A percentile compares a stretch with the other conserved stretches of the same genome.
Conservation (phyloP, 2,888 invertebrate genomes). For the Loripinus fragilis region DNA sequence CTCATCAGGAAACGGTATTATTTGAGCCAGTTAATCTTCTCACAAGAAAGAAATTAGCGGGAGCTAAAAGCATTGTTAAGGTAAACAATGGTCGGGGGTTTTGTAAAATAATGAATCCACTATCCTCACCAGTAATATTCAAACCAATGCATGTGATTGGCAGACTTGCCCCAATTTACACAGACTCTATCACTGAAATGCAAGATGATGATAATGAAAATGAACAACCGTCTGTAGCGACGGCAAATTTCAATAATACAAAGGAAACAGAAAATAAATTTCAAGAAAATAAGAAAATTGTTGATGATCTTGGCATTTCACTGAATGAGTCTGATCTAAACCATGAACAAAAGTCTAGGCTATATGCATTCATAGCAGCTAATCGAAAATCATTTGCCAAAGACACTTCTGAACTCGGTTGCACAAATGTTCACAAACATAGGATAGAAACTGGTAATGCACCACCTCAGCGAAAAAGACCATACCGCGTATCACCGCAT, state of each 20-base stretch:
- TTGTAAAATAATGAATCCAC: slow-evolving; percentile 38
- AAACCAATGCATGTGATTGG: slow-evolving; percentile 24
- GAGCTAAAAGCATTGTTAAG: slow-evolving; percentile 25
- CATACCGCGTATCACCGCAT: slow-evolving; percentile 18
- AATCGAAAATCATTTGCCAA: slow-evolving; percentile 44
- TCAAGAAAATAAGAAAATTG: not conserved
- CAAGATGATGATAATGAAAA: slow-evolving; percentile 1
- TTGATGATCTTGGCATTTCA: slow-evolving; percentile 26
- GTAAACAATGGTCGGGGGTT: slow-evolving; percentile 15
- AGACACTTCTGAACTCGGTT: slow-evolving; percentile 47
- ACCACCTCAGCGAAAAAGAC: slow-evolving; percentile 13
- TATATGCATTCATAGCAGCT: slow-evolving; percentile 30
- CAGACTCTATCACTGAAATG: slow-evolving; percentile 21
- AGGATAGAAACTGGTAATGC: slow-evolving; percentile 27
- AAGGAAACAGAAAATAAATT: not conserved
- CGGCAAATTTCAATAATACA: not conserved
- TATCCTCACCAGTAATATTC: slow-evolving; percentile 1
- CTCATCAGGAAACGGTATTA: not conserved
- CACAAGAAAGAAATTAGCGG: slow-evolving; percentile 19
- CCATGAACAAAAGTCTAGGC: slow-evolving; percentile 4
- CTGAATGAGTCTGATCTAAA: slow-evolving; percentile 26
- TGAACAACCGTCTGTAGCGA: not conserved
- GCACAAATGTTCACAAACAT: slow-evolving; percentile 32
- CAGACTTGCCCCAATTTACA: slow-evolving; percentile 26
- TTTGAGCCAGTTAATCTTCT: slow-evolving; percentile 28